Percentiles rank a stretch among this genome's conserved stretches.
These are phyloP conservation scores for Epicauta chinensis DNA, from an alignment of 1,140 invertebrate species.

Conservation along the genomic window DNA sequence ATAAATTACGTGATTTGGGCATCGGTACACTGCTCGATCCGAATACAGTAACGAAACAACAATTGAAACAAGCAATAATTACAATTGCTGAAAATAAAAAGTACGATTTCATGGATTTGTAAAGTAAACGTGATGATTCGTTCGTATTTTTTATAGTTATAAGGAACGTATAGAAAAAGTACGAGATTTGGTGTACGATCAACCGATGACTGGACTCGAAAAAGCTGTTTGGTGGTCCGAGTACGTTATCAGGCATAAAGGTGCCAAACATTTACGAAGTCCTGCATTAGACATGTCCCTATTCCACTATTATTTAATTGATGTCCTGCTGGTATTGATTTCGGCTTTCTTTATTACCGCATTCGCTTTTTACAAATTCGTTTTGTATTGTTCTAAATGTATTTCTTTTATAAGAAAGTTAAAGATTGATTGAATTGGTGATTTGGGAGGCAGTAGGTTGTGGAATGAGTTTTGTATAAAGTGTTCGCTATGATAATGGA, in stretches of 20 bases:
- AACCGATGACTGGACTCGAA: slow-evolving; percentile 31
- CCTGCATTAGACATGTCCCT: slow-evolving; percentile 33
- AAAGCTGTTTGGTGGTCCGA: slow-evolving; percentile 44
- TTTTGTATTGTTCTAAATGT: too few species aligned
- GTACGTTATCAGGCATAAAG: slow-evolving; percentile 40
- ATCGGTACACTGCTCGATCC: slow-evolving; percentile 26
- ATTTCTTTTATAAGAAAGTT: too few species aligned
- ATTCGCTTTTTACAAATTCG: too few species aligned
- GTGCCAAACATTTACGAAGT: slow-evolving; percentile 30
- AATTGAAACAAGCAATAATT: slow-evolving; percentile 16
- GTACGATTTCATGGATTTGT: not conserved
- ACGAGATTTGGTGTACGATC: slow-evolving; percentile 13
- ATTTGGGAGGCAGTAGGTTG: too few species aligned
- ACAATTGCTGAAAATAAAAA: slow-evolving; percentile 5
- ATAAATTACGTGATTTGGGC: slow-evolving; percentile 24
- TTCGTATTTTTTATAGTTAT: slow-evolving; percentile 4
- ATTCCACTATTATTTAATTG: slow-evolving; percentile 41
- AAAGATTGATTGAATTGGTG: too few species aligned
- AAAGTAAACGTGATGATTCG: not conserved
- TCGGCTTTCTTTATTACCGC: too few species aligned
- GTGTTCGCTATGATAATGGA: too few species aligned
- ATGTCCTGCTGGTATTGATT: slow-evolving; percentile 24
- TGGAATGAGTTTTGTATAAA: too few species aligned
- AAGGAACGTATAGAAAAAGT: slow-evolving; percentile 4
- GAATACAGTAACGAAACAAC: slow-evolving; percentile 6